Conservation (phyloP, 2,113 vertebrate species). For the Rhineura floridana region DNA sequence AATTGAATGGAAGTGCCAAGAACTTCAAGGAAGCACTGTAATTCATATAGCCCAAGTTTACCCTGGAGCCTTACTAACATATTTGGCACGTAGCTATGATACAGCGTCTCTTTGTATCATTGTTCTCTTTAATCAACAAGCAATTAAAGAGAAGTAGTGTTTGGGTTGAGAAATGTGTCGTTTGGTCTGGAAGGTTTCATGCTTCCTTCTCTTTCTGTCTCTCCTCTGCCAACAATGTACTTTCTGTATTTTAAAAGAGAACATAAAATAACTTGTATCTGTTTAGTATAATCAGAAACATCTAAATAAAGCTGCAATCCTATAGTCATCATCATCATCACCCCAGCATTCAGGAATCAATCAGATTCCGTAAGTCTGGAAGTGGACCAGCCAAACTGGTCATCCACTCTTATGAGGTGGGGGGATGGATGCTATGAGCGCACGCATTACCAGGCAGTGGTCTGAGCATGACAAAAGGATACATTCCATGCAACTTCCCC, state of each 20-base stretch:
- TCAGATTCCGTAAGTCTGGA: no score
- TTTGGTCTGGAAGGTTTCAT: neutral
- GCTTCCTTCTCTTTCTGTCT: neutral
- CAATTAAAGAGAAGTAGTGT: conserved; percentile 5
- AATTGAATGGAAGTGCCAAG: neutral
- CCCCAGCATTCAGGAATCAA: no score
- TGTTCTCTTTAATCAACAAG: fast-evolving
- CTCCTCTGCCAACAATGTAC: neutral
- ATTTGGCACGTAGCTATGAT: neutral
- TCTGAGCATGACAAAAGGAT: no score
- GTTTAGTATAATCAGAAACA: fast-evolving
- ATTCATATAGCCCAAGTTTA: conserved; percentile 12
- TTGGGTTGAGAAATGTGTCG: neutral
- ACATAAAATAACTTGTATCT: neutral
- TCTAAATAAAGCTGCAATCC: no score
- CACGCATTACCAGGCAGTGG: no score
- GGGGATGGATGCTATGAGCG: no score
- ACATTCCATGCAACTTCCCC: no score
- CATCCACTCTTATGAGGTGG: no score
- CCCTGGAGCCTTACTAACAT: neutral
- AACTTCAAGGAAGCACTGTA: neutral
- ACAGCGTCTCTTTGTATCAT: conserved; percentile 14
- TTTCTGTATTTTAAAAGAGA: fast-evolving
- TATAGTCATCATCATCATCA: no score
- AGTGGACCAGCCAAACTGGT: no score